Percentiles rank a stretch among this genome's conserved stretches.
phyloP scores from a whole-genome alignment of 1,140 invertebrate species.

The Hypothenemus hampei region DNA sequence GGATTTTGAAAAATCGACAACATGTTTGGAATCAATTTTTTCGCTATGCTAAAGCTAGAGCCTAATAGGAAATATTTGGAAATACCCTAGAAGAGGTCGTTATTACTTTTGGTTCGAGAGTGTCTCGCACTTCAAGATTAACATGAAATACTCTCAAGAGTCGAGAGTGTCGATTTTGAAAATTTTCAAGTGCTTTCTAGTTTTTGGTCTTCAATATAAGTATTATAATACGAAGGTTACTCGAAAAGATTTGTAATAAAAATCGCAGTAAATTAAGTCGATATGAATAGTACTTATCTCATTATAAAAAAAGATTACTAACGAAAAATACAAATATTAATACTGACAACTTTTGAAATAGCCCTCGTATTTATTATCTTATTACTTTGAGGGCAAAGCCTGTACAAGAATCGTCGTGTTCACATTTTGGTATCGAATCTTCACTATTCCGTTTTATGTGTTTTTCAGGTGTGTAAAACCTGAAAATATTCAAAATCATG shows the following conservation, averaged over 20 bases:
- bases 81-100: slow-evolving; percentile 29
- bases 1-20: slow-evolving; percentile 16
- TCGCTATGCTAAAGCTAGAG: slow-evolving; percentile 26
- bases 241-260: slow-evolving; percentile 1
- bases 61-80: slow-evolving; percentile 34
- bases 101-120: too few relatives aligned
- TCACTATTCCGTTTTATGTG: neutral
- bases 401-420: slow-evolving; percentile 2
- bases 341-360: too few relatives aligned
- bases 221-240: too few relatives aligned
- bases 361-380: too few relatives aligned
- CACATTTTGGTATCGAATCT: neutral
- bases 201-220: too few relatives aligned
- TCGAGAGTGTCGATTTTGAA: too few relatives aligned
- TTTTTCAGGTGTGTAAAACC: slow-evolving; percentile 24
- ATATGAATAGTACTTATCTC: too few relatives aligned
- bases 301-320: too few relatives aligned
- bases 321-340: too few relatives aligned
- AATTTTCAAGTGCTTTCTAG: too few relatives aligned
- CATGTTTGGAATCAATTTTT: slow-evolving; percentile 20
- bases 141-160: too few relatives aligned
- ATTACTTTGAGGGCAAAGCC: slow-evolving; percentile 1
- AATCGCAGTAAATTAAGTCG: neutral
- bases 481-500: slow-evolving; percentile 5
- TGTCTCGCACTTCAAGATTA: too few relatives aligned